Percentiles rank a stretch among this genome's conserved stretches.
These are phyloP conservation scores for Eubucco bourcierii DNA, from an alignment of 2,113 vertebrate genomes.

Conservation along the genomic window DNA sequence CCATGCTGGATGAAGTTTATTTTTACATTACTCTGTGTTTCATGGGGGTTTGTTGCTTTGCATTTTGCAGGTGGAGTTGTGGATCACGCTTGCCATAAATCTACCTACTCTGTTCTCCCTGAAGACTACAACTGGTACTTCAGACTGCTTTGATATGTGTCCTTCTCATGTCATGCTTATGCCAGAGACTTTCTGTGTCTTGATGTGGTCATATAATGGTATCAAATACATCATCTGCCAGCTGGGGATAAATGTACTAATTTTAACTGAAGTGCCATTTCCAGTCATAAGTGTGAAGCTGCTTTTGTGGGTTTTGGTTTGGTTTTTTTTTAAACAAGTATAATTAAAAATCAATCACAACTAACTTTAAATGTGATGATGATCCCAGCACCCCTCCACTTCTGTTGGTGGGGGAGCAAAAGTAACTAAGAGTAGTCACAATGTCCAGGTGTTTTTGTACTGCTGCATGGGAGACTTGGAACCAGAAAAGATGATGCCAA, in stretches of 20 bases:
- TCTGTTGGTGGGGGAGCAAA: background rate
- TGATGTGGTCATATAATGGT: background rate
- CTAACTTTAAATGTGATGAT: background rate
- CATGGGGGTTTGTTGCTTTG: background rate
- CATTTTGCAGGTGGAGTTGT: slow-evolving; percentile 61
- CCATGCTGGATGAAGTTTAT: too few relatives aligned
- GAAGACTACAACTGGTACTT: slow-evolving; percentile 83
- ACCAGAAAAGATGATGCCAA: background rate
- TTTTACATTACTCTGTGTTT: background rate
- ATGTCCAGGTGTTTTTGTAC: background rate
- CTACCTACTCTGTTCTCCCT: slow-evolving; percentile 77
- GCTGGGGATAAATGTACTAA: background rate
- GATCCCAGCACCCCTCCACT: background rate
- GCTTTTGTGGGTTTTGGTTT: background rate
- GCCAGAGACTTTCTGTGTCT: fast-evolving
- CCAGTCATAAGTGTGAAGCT: background rate
- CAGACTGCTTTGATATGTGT: background rate
- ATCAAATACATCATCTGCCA: background rate
- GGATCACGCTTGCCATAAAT: slow-evolving; percentile 53
- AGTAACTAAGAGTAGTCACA: background rate
- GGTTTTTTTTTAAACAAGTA: background rate
- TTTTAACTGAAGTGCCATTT: background rate
- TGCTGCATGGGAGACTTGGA: background rate
- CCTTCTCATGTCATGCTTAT: background rate
- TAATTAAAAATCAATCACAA: background rate